These are phyloP conservation scores for Morelia viridis DNA, from an alignment of 2,797 vertebrate species.

Conservation along the genomic window DNA sequence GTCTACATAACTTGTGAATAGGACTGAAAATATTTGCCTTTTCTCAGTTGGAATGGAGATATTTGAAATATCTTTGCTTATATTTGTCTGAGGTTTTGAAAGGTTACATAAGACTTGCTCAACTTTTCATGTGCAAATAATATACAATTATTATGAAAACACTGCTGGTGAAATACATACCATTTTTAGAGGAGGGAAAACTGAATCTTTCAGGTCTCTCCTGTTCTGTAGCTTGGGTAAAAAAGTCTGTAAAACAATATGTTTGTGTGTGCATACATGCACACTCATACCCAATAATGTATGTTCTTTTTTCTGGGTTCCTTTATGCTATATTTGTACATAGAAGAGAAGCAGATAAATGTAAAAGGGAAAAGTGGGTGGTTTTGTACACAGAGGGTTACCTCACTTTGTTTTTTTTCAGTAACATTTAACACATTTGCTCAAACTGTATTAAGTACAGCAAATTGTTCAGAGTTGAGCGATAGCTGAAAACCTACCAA, in stretches of 20 bases:
- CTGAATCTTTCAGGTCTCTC: neutral
- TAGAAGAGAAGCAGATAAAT: neutral
- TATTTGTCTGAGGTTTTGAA: neutral
- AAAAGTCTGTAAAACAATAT: neutral
- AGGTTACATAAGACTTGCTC: neutral
- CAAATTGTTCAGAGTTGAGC: conserved; percentile 56
- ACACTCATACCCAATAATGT: neutral
- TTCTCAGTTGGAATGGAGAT: neutral
- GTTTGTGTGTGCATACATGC: neutral
- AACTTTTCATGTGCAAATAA: neutral
- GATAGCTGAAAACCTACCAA: conserved; percentile 68
- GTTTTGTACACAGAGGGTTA: conserved; percentile 48
- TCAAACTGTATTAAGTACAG: conserved; percentile 68
- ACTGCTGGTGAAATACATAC: neutral
- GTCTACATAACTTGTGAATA: neutral
- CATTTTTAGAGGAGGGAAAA: neutral
- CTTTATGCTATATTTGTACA: neutral
- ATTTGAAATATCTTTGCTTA: neutral
- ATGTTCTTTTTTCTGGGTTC: neutral
- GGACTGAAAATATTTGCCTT: neutral
- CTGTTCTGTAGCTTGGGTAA: neutral
- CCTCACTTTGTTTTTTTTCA: conserved; percentile 61
- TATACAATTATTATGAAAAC: neutral
- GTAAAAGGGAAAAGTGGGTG: conserved; percentile 12
- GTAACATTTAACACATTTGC: conserved; percentile 71